phyloP scores from a whole-genome alignment of 2,888 invertebrate genomes.

The Aquatica leii region DNA sequence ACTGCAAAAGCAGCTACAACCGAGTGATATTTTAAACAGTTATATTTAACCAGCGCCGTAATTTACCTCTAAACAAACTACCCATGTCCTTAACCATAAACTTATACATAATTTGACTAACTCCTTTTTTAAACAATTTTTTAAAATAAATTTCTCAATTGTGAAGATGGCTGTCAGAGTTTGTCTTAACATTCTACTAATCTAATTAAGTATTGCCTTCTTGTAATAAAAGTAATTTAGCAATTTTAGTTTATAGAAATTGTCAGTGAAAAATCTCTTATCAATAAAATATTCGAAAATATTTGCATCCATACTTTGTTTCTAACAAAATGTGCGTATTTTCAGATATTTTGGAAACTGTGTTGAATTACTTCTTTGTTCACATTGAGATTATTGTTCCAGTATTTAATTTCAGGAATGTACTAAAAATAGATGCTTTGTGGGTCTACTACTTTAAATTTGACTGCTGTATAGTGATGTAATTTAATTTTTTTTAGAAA shows the following conservation, averaged over 20 bases:
- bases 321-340: no score
- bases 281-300: conserved; percentile 51
- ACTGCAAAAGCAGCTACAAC: conserved; percentile 6
- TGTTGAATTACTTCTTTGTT: no score
- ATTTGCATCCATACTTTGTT: conserved; percentile 36
- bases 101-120: background rate
- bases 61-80: conserved; percentile 26
- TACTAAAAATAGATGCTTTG: no score
- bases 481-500: no score
- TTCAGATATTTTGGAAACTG: no score
- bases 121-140: background rate
- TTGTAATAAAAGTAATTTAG: conserved; percentile 48
- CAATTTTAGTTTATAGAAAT: conserved; percentile 52
- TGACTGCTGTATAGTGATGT: no score
- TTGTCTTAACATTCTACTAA: conserved; percentile 54
- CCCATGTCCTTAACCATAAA: background rate
- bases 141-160: background rate
- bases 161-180: conserved; percentile 31
- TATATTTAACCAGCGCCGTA: conserved; percentile 25
- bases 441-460: no score
- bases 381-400: no score
- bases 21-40: conserved; percentile 19
- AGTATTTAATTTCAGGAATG: no score
- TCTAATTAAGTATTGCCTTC: conserved; percentile 53
- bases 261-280: conserved; percentile 52